These are phyloP conservation scores for Tursiops truncatus DNA, from an alignment of 2,113 vertebrate genomes.

Conservation along the genomic window DNA sequence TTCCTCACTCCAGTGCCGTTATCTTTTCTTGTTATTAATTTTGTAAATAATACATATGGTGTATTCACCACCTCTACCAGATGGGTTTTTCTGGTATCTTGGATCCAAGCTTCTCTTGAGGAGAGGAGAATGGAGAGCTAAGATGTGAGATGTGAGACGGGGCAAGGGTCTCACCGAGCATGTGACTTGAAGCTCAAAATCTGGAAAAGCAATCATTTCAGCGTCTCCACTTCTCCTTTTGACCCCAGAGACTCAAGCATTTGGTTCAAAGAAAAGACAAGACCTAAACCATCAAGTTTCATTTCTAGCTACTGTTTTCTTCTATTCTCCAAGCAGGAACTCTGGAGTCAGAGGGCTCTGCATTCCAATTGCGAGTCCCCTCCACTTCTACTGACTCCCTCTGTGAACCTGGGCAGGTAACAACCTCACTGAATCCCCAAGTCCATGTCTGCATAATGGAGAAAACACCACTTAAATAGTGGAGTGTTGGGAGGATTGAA, in stretches of 20 bases:
- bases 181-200: not conserved
- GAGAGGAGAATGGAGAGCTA: not conserved
- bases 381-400: not conserved
- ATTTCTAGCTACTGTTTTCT: not conserved
- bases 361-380: not conserved
- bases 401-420: not conserved
- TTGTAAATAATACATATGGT: not conserved
- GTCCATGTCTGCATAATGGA: not conserved
- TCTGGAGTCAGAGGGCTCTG: not conserved
- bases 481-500: not conserved
- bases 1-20: not conserved
- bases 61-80: not conserved
- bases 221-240: not conserved
- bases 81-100: not conserved
- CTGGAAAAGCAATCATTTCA: not conserved
- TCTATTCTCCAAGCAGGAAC: not conserved
- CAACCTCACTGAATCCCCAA: not conserved
- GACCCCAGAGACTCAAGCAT: not conserved
- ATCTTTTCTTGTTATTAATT: not conserved
- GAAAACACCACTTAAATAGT: rapidly evolving
- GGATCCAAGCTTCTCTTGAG: not conserved
- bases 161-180: not conserved
- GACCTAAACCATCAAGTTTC: not conserved
- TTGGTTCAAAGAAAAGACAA: not conserved
- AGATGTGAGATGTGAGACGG: not conserved